These are phyloP conservation scores for Etheostoma nigrum DNA, from an alignment of 2,797 vertebrate genomes.

Conservation along the genomic window DNA sequence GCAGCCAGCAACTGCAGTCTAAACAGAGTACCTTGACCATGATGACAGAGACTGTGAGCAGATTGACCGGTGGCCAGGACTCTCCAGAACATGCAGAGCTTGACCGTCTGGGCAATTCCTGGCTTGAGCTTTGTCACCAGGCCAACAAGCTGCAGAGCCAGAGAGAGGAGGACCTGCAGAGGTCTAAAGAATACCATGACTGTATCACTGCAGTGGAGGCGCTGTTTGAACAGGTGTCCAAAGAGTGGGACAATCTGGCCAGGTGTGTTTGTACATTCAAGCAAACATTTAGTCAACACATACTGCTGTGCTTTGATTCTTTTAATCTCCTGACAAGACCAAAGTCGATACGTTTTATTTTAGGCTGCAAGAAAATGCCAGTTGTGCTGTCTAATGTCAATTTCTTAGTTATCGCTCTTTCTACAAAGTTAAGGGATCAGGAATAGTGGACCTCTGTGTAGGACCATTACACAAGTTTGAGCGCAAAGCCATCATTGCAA, in stretches of 20 bases:
- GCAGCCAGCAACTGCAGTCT: slow-evolving; percentile 89
- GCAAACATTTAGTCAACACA: background rate
- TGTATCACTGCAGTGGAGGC: slow-evolving; percentile 88
- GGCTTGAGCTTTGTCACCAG: slow-evolving; percentile 93
- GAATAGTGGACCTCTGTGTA: background rate
- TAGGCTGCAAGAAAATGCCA: background rate
- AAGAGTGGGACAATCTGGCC: slow-evolving; percentile 96
- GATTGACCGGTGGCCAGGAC: slow-evolving; percentile 85
- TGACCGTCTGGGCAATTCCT: slow-evolving; percentile 88
- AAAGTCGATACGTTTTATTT: background rate
- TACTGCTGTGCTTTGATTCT: background rate
- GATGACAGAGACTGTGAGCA: slow-evolving; percentile 90
- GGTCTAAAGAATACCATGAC: slow-evolving; percentile 91
- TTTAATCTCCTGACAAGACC: background rate
- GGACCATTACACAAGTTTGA: too few species aligned
- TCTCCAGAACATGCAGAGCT: slow-evolving; percentile 93
- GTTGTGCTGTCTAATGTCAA: background rate
- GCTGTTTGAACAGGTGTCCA: slow-evolving; percentile 94
- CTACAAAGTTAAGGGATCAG: background rate
- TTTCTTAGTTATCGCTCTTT: background rate
- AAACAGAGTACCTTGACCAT: slow-evolving; percentile 88
- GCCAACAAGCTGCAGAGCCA: slow-evolving; percentile 87
- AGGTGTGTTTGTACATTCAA: slow-evolving; percentile 82
- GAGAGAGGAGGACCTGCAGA: slow-evolving; percentile 92
- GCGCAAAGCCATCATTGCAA: background rate